A percentile compares a stretch with the other conserved stretches of the same genome.
These are phyloP conservation scores for Holothuria leucospilota DNA, from an alignment of 53 echinoderm and acorn worm genomes.

Conservation along the genomic window DNA sequence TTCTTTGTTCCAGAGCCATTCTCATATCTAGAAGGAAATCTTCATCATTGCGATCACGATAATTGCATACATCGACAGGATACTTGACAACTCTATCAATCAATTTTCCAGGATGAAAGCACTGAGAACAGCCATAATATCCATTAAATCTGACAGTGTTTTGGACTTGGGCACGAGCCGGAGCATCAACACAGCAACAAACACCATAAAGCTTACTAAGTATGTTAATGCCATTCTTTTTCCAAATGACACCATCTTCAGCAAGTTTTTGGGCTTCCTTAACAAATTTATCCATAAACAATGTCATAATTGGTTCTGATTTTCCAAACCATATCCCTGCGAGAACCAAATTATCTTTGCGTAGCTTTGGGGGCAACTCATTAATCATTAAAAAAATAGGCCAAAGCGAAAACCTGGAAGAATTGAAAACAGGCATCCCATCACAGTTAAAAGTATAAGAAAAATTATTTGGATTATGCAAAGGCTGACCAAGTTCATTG, in stretches of 20 bases:
- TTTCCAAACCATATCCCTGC: conserved; percentile 69
- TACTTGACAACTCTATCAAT: conserved; percentile 48
- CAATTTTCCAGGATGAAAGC: conserved; percentile 51
- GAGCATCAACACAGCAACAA: conserved; percentile 60
- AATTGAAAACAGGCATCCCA: not conserved
- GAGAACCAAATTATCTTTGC: conserved; percentile 46
- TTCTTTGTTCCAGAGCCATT: conserved; percentile 21
- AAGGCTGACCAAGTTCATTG: conserved; percentile 47
- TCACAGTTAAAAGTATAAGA: conserved; percentile 57
- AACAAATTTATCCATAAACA: conserved; percentile 60
- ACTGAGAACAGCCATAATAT: conserved; percentile 47
- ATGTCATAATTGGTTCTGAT: conserved; percentile 48
- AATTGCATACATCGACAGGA: conserved; percentile 54
- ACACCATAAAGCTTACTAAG: conserved; percentile 54
- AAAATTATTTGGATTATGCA: conserved; percentile 48
- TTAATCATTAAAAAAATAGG: conserved; percentile 63
- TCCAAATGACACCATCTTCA: conserved; percentile 56
- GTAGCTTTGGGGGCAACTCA: conserved; percentile 58
- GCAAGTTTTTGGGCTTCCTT: conserved; percentile 37
- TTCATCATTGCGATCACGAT: conserved; percentile 44
- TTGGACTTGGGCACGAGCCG: conserved; percentile 54
- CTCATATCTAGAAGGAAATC: conserved; percentile 52
- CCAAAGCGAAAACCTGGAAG: conserved; percentile 63
- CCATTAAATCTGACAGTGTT: conserved; percentile 61
- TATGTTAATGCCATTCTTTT: conserved; percentile 1